phyloP scores from a whole-genome alignment of 2,113 vertebrate genomes.

The Mixornis gularis region DNA sequence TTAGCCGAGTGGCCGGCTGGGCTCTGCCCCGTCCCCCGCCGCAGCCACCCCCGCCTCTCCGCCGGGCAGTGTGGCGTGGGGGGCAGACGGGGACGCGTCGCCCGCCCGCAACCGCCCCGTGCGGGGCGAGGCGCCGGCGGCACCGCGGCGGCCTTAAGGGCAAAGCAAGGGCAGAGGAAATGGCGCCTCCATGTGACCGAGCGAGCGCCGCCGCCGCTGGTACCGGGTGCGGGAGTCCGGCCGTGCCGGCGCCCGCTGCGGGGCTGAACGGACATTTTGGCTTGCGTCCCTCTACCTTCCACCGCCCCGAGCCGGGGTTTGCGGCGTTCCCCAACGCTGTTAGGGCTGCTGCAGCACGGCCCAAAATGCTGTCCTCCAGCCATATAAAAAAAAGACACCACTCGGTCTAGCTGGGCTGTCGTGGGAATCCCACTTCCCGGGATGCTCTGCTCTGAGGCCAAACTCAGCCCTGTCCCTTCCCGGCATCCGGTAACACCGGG shows the following conservation, averaged over 20 bases:
- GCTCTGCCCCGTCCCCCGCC: not conserved
- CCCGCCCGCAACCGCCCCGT: not conserved
- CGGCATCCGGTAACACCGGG: accelerated
- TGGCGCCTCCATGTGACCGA: constrained; percentile 14
- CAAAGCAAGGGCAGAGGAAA: constrained; percentile 38
- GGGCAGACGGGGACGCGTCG: not conserved
- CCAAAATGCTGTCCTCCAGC: not conserved
- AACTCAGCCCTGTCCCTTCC: too few relatives aligned
- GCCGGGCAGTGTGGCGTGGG: not conserved
- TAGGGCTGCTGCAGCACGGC: not conserved
- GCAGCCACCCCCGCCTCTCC: not conserved
- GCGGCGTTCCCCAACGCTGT: accelerated
- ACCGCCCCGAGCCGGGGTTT: not conserved
- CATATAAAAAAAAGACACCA: accelerated
- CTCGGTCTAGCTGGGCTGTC: not conserved
- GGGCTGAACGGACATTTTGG: not conserved
- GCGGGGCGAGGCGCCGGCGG: not conserved
- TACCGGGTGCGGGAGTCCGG: not conserved
- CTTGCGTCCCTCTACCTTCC: not conserved
- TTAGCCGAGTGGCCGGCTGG: not conserved
- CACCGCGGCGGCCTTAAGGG: not conserved
- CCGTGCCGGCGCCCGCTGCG: not conserved
- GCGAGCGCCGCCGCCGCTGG: not conserved
- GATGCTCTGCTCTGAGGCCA: accelerated
- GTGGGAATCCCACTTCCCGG: accelerated